Evolutionary conservation across 2,113 vertebrate species (phyloP).

Genomic region (Furnarius figulus): DNA sequence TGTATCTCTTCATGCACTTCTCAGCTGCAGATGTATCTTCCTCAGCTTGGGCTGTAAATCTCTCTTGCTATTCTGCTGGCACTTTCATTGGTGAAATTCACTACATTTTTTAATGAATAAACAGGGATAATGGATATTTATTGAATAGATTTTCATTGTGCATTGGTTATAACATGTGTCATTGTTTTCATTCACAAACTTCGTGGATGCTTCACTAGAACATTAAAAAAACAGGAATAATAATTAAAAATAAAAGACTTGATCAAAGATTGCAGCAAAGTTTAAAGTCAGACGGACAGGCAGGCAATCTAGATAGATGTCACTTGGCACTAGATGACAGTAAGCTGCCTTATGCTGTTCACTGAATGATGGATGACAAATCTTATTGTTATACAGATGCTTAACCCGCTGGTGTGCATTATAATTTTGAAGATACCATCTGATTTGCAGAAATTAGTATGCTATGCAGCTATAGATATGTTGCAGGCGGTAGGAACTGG

Average conservation of each 20-base stretch:
- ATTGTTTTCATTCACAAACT: conserved; percentile 18
- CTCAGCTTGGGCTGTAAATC: not conserved
- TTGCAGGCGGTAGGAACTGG: conserved; percentile 38
- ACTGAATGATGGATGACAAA: conserved; percentile 71
- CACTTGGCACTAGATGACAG: conserved; percentile 65
- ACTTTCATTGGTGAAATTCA: not conserved
- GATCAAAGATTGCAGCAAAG: conserved; percentile 16
- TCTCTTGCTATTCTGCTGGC: not conserved
- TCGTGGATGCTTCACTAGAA: not conserved
- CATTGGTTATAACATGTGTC: not conserved
- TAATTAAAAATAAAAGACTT: not conserved
- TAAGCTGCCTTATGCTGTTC: conserved; percentile 65
- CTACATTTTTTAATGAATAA: not conserved
- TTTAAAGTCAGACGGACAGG: conserved; percentile 44
- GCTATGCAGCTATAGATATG: conserved; percentile 37
- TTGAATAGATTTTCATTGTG: not conserved
- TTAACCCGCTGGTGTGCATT: conserved; percentile 68
- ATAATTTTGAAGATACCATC: conserved; percentile 72
- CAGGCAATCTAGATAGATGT: conserved; percentile 57
- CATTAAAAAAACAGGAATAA: not conserved
- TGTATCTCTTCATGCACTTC: not conserved
- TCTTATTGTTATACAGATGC: conserved; percentile 74
- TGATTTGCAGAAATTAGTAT: conserved; percentile 74
- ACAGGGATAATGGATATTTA: conserved; percentile 9
- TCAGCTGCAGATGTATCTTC: not conserved